Base-by-base conservation (phyloP, 2,113 vertebrate genomes). In the Bolborhynchus lineola region DNA sequence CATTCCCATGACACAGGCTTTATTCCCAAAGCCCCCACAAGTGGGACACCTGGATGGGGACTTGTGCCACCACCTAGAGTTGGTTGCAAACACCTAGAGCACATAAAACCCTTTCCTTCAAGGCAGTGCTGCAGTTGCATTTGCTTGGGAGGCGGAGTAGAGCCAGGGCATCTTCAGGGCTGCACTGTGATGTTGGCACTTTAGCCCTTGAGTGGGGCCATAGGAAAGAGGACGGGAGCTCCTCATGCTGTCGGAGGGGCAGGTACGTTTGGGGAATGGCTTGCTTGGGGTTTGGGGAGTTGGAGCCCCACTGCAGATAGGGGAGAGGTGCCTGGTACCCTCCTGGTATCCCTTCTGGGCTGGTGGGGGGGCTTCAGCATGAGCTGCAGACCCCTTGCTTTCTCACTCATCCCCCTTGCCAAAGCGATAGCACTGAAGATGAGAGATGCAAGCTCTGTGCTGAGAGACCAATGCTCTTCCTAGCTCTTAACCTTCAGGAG, bases 141-240 rank as follows among this genome's bases (percentile, higher is more conserved):
- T 86, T 65, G 39, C 16, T 2, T 8, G 70, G 90, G 78, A 49
- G 63, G 42, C 0, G 8, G 16, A 57, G 50, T 0, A 21, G 87
- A 65, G 57, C 50, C 0, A 16, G 83, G 70, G 76, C 44, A 59
- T 7, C 86, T 69, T 57, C 49, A 4, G 62, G 46, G 76, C 57
- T 37, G 16, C 3, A 19, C 69, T 41, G 82, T 25, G 33, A 62
- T 60, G 63, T 16, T 28, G 50, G 79, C 53, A 37, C 6, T 25
- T 50, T 37, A 16, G 31, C 28, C 28, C 39, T 4, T 0, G 5
- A 47, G 28, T 15, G 70, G 68, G 69, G 47, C 21, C 0, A 0
- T 29, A 63, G 93, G 77, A 60, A 59, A 46, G 72, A 78, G 24
- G 13, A 6, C 2, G 4, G 76, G 60, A 88, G 10, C 70, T 42